Conservation (phyloP, 2,797 vertebrate genomes). For the Syngnathus rostellatus region DNA sequence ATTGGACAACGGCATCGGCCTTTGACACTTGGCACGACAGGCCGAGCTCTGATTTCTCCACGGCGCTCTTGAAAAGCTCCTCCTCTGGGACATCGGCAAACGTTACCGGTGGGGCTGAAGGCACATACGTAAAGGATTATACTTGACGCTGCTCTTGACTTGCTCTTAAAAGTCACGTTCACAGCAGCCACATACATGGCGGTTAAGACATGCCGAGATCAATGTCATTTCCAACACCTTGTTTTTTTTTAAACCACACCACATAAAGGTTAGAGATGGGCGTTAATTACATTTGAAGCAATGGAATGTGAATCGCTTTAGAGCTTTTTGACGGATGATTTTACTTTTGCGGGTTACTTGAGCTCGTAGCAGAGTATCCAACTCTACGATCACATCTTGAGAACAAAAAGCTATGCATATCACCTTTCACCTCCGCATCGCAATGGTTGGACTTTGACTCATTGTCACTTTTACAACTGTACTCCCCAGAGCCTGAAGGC, state of each 20-base stretch:
- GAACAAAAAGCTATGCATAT: constrained; percentile 62
- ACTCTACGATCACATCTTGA: constrained; percentile 23
- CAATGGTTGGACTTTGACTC: constrained; percentile 68
- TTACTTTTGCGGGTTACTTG: constrained; percentile 38
- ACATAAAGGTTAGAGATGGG: constrained; percentile 12
- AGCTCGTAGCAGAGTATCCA: neutral
- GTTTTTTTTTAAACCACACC: neutral
- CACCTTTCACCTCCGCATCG: constrained; percentile 81
- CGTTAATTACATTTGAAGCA: constrained; percentile 51
- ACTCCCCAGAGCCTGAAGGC: constrained; percentile 69
- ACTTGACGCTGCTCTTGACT: constrained; percentile 1
- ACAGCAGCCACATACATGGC: constrained; percentile 7
- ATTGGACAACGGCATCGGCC: constrained; percentile 62
- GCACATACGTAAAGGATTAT: neutral
- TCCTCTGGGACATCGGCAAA: constrained; percentile 65
- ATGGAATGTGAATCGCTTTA: constrained; percentile 32
- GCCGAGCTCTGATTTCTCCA: constrained; percentile 68
- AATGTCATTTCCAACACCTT: neutral
- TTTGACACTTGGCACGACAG: constrained; percentile 76
- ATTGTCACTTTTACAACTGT: constrained; percentile 65
- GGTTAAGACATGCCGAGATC: constrained; percentile 55
- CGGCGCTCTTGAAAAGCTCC: constrained; percentile 68
- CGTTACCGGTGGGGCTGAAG: constrained; percentile 64
- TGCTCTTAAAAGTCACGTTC: neutral
- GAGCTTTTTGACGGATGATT: neutral